phyloP scores from a whole-genome alignment of 30 jellyfish, hydroid and myxozoan genomes.

The Chironex yamaguchii region DNA sequence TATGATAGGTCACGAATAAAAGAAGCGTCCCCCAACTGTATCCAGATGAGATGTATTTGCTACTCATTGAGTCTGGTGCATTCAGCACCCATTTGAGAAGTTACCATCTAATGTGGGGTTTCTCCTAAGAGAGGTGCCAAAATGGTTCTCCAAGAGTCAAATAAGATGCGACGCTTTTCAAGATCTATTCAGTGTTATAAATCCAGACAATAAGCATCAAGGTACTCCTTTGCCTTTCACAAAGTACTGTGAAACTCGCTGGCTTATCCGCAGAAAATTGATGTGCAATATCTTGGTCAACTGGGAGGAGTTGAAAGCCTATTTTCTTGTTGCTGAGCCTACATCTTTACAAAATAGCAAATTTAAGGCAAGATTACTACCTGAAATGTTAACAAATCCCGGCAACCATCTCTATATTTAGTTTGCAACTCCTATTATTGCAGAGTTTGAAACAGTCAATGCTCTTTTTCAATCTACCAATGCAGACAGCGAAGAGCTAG shows the following conservation, averaged over 20 bases:
- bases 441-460: slow-evolving; percentile 26
- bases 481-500: slow-evolving; percentile 11
- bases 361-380: too few relatives aligned
- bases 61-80: slow-evolving; percentile 51
- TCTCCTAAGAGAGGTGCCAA: slow-evolving; percentile 14
- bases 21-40: slow-evolving; percentile 20
- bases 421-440: slow-evolving; percentile 11
- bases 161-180: slow-evolving; percentile 29
- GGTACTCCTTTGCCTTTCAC: too few relatives aligned
- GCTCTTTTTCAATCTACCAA: slow-evolving; percentile 34
- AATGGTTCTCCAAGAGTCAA: slow-evolving; percentile 31
- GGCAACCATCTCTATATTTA: slow-evolving; percentile 10
- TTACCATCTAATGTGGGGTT: slow-evolving; percentile 25
- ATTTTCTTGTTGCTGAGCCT: too few relatives aligned
- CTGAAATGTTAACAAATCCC: slow-evolving; percentile 13
- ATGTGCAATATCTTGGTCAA: slow-evolving; percentile 19
- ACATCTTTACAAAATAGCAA: too few relatives aligned
- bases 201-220: slow-evolving; percentile 19
- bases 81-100: slow-evolving; percentile 7
- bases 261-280: slow-evolving; percentile 58
- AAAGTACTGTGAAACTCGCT: slow-evolving; percentile 11
- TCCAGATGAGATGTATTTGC: slow-evolving; percentile 31
- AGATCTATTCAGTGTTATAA: neutral
- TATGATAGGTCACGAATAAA: neutral
- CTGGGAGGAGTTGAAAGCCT: too few relatives aligned